A percentile compares a stretch with the other conserved stretches of the same genome.
These are phyloP conservation scores for Pachydiplax longipennis DNA, from an alignment of 2,888 invertebrate species.

Conservation along the genomic window DNA sequence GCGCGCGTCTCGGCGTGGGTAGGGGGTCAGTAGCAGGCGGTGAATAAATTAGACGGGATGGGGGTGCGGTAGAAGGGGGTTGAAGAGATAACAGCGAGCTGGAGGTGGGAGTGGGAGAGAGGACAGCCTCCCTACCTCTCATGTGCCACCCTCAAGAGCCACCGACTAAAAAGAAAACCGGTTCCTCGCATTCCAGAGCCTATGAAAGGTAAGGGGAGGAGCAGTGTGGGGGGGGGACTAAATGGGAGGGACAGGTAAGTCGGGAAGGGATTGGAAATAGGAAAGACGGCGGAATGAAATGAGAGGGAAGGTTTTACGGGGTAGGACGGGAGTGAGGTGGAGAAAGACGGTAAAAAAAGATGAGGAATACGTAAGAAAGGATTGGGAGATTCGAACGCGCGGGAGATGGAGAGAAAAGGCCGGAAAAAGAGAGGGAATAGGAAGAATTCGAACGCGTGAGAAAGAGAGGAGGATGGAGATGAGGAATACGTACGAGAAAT, in stretches of 20 bases:
- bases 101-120: background rate
- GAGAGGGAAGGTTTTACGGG: background rate
- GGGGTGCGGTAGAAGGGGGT: background rate
- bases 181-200: constrained; percentile 39
- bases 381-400: background rate
- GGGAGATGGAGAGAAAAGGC: background rate
- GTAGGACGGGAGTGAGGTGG: background rate
- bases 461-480: background rate
- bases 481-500: background rate
- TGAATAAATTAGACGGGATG: constrained; percentile 28
- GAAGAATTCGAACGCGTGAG: background rate
- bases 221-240: background rate
- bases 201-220: background rate
- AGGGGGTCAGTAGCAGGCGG: constrained; percentile 30
- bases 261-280: background rate
- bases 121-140: background rate
- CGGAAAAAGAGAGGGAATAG: background rate
- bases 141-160: constrained; percentile 41
- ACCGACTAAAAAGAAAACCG: constrained; percentile 42
- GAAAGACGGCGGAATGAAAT: background rate
- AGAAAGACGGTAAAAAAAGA: background rate
- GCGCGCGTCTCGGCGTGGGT: background rate
- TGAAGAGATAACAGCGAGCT: background rate
- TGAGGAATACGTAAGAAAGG: background rate
- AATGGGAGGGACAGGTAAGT: background rate